These are phyloP conservation scores for Heterodera carotae DNA, from an alignment of 1,140 invertebrate genomes.

Conservation along the genomic window DNA sequence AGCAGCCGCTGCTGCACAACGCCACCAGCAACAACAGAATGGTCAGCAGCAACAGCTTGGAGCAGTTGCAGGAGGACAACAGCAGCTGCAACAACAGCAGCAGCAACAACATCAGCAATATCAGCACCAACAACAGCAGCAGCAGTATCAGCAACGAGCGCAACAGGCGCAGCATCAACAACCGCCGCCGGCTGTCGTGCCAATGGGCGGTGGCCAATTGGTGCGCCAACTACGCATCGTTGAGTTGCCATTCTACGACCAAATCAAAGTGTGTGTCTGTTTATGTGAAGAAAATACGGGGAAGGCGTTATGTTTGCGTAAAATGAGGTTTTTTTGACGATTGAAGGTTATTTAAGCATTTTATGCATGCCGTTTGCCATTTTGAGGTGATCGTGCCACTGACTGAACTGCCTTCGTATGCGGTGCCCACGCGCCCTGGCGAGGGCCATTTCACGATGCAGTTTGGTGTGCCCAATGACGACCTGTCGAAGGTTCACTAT, in stretches of 20 bases:
- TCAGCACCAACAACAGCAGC: neutral
- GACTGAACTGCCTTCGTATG: conserved; percentile 38
- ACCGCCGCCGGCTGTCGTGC: neutral
- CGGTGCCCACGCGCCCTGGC: conserved; percentile 34
- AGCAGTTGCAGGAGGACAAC: neutral
- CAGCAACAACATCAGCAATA: neutral
- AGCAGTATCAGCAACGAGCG: neutral
- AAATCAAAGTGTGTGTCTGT: conserved; percentile 18
- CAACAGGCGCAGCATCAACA: neutral
- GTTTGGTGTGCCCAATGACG: conserved; percentile 28
- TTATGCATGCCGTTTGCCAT: neutral
- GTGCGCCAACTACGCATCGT: conserved; percentile 30
- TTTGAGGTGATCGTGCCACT: conserved; percentile 34
- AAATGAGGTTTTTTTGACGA: no score
- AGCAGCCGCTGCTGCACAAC: conserved; percentile 4
- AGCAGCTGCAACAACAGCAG: neutral
- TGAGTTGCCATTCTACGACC: conserved; percentile 40
- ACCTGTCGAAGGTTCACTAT: conserved; percentile 31
- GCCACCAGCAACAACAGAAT: neutral
- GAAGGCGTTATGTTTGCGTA: no score
- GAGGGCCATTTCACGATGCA: conserved; percentile 9
- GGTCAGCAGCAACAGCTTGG: neutral
- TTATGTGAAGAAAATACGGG: no score
- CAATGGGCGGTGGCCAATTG: conserved; percentile 1
- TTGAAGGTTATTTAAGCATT: neutral